phyloP scores from a whole-genome alignment of 2,888 invertebrate species.

The Drosophila quinaria region DNA sequence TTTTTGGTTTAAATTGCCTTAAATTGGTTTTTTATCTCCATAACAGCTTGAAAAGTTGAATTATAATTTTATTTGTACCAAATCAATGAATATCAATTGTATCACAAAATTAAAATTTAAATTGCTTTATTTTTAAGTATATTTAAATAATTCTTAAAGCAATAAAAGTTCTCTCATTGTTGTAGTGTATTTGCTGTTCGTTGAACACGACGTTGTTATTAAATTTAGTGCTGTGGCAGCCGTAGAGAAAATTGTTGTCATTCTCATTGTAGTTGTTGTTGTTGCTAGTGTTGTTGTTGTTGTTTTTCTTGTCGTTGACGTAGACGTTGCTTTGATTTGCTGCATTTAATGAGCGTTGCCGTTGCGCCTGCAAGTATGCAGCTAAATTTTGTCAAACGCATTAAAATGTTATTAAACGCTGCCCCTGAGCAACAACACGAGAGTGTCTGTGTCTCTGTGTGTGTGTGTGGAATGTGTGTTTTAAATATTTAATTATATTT shows the following conservation, averaged over 20 bases:
- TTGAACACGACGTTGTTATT: background rate
- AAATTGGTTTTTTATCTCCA: too few species aligned
- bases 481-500: constrained; percentile 81
- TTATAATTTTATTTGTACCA: too few species aligned
- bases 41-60: too few species aligned
- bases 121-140: too few species aligned
- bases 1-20: too few species aligned
- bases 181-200: constrained; percentile 17
- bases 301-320: constrained; percentile 36
- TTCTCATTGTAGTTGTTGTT: constrained; percentile 28
- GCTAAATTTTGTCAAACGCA: constrained; percentile 75
- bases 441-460: constrained; percentile 10
- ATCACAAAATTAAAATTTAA: too few species aligned
- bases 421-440: constrained; percentile 34
- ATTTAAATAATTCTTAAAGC: background rate
- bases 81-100: background rate
- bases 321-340: constrained; percentile 59
- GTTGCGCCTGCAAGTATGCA: constrained; percentile 75
- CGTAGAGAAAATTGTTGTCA: constrained; percentile 39
- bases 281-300: constrained; percentile 26
- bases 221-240: constrained; percentile 14
- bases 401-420: constrained; percentile 74
- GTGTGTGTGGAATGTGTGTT: constrained; percentile 51
- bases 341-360: constrained; percentile 77
- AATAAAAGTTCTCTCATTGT: too few species aligned